These are phyloP conservation scores for Abscondita cerata DNA, from an alignment of 2,888 invertebrate species.

Conservation along the genomic window DNA sequence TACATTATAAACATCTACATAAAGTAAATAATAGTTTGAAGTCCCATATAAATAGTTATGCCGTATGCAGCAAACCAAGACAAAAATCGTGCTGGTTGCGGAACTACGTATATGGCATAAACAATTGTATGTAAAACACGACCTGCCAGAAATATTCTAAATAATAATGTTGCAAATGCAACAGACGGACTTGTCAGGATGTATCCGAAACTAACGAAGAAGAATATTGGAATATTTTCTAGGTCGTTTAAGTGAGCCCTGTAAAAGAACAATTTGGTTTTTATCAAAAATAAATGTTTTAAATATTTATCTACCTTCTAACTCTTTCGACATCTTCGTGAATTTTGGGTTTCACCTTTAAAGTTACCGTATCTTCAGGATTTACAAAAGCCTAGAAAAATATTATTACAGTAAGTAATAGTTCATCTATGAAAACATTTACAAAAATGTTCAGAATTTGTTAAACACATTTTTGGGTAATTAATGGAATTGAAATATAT, in stretches of 20 bases:
- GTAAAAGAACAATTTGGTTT: conserved; percentile 8
- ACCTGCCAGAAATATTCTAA: conserved; percentile 1
- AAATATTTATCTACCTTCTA: conserved; percentile 16
- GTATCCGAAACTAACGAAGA: conserved; percentile 67
- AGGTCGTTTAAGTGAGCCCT: conserved; percentile 76
- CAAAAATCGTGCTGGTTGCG: conserved; percentile 18
- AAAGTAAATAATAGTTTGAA: conserved; percentile 3
- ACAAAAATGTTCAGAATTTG: no score
- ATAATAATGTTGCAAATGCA: not conserved
- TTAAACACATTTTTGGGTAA: no score
- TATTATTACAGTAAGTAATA: no score
- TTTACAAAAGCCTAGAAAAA: conserved; percentile 62
- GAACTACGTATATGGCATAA: conserved; percentile 16
- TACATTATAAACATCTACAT: no score
- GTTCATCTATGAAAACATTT: no score
- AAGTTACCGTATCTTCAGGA: conserved; percentile 59
- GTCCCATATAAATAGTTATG: conserved; percentile 10
- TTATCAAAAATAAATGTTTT: conserved; percentile 1
- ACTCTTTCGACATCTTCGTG: conserved; percentile 62
- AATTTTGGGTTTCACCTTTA: conserved; percentile 50
- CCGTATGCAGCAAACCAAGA: not conserved
- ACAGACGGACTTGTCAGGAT: conserved; percentile 58
- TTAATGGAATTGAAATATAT: no score
- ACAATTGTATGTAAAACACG: conserved; percentile 12
- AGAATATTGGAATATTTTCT: conserved; percentile 74